Evolutionary conservation across 2,113 vertebrate genomes (phyloP).

Genomic region (Saccopteryx leptura): DNA sequence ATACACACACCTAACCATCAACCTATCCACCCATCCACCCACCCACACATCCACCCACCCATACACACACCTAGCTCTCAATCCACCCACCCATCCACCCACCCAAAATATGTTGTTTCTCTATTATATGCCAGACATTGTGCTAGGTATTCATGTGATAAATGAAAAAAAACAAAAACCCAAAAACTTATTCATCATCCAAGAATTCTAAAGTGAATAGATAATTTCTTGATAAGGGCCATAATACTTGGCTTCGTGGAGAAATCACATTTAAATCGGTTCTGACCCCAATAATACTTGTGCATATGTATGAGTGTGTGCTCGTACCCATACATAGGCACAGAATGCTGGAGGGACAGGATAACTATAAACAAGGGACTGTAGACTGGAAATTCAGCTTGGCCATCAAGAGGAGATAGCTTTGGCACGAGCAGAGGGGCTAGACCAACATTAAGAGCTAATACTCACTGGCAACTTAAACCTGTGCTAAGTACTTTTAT

Average conservation of each 20-base stretch:
- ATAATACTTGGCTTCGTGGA: neutral
- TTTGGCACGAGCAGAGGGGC: neutral
- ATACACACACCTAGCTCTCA: no score
- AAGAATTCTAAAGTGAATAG: constrained; percentile 11
- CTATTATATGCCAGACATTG: neutral
- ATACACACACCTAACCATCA: no score
- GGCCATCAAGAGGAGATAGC: neutral
- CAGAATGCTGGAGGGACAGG: neutral
- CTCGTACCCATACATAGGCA: neutral
- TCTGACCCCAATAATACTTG: neutral
- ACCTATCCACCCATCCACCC: neutral
- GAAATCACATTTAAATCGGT: neutral
- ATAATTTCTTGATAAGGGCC: neutral
- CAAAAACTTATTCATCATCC: neutral
- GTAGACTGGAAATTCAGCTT: neutral
- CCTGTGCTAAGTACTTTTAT: neutral
- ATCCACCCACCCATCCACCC: neutral
- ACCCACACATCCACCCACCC: neutral
- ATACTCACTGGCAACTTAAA: neutral
- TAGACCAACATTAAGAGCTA: neutral
- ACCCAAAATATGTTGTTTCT: neutral
- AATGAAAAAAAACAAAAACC: neutral
- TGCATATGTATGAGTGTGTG: neutral
- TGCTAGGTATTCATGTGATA: neutral
- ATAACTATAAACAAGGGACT: neutral